A percentile compares a stretch with the other conserved stretches of the same genome.
Evolutionary conservation across 2,888 invertebrate genomes (phyloP).

Genomic region (Polietes domitor): DNA sequence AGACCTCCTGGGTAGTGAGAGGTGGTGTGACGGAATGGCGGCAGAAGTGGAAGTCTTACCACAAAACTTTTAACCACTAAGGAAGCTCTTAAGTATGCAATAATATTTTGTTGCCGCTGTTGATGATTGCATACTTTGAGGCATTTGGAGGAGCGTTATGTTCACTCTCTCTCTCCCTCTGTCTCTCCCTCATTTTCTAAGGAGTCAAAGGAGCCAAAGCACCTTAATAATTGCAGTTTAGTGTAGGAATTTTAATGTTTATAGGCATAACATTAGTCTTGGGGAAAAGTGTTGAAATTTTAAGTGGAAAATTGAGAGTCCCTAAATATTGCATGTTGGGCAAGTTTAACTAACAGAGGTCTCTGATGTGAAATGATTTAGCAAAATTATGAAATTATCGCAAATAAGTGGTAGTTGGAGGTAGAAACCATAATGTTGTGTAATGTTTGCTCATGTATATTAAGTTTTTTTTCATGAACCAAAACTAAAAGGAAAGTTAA

Average conservation of each 20-base stretch:
- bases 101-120: conserved; percentile 62
- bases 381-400: conserved; percentile 28
- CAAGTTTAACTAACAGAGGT: conserved; percentile 21
- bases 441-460: too few relatives aligned
- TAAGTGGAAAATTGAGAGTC: conserved; percentile 58
- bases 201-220: not conserved
- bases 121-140: conserved; percentile 64
- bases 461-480: too few relatives aligned
- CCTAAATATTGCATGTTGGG: conserved; percentile 62
- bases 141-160: not conserved
- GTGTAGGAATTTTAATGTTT: conserved; percentile 40
- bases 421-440: not conserved
- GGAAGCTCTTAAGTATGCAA: conserved; percentile 66
- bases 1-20: not conserved
- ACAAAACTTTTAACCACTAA: conserved; percentile 61
- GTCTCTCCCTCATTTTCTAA: not conserved
- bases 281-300: conserved; percentile 58
- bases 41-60: conserved; percentile 1
- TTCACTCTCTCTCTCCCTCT: not conserved
- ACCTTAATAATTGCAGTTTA: conserved; percentile 8
- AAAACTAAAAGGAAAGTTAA: too few relatives aligned
- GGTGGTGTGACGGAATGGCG: too few relatives aligned
- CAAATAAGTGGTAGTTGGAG: conserved; percentile 1
- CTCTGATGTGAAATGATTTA: conserved; percentile 13
- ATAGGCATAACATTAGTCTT: conserved; percentile 42